These are phyloP conservation scores for Subacronicta megacephala DNA, from an alignment of 2,888 invertebrate species.

Conservation along the genomic window DNA sequence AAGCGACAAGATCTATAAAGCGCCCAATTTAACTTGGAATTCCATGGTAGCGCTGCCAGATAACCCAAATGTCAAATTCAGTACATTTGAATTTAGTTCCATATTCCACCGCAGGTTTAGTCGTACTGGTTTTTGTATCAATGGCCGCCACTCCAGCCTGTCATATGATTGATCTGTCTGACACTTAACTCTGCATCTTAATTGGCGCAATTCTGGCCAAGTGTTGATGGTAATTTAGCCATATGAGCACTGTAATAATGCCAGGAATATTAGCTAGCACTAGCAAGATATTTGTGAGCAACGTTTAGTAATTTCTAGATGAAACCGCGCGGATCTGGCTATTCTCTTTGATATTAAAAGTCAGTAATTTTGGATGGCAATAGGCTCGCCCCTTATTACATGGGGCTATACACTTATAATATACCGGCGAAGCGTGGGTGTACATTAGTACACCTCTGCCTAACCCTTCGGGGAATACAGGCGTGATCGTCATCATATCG, in stretches of 20 bases:
- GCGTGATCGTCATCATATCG: too few species aligned
- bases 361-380: too few species aligned
- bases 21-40: not conserved
- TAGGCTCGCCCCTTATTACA: too few species aligned
- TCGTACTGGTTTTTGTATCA: conserved; percentile 4
- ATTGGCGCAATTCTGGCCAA: conserved; percentile 47
- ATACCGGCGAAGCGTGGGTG: too few species aligned
- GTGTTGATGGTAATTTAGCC: conserved; percentile 24
- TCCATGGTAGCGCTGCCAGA: not conserved
- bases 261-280: not conserved
- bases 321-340: not conserved
- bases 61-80: not conserved
- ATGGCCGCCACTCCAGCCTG: conserved; percentile 4
- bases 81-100: not conserved
- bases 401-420: too few species aligned
- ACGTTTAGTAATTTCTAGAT: not conserved
- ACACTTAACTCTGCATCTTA: conserved; percentile 31
- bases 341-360: too few species aligned
- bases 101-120: not conserved
- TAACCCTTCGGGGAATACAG: too few species aligned
- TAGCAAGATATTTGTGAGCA: not conserved
- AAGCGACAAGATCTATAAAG: not conserved
- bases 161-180: conserved; percentile 29
- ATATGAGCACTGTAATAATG: conserved; percentile 1
- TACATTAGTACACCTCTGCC: too few species aligned